Evolutionary conservation across 1,140 invertebrate genomes (phyloP).

Genomic region (Ceratosolen solmsi): DNA sequence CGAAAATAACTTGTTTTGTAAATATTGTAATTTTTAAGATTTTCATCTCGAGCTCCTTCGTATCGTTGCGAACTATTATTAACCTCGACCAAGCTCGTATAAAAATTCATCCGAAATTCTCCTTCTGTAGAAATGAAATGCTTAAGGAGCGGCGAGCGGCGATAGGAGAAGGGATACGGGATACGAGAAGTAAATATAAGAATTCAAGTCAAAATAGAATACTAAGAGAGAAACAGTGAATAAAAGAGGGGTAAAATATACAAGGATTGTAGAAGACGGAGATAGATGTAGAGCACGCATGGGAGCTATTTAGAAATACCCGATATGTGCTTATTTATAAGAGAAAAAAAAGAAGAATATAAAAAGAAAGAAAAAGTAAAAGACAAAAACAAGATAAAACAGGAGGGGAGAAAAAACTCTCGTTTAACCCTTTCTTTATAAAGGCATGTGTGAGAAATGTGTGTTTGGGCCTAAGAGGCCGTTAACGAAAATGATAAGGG

Average conservation of each 20-base stretch:
- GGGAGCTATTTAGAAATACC: slow-evolving; percentile 34
- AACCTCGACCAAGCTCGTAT: too few relatives aligned
- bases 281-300: slow-evolving; percentile 26
- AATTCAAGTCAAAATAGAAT: slow-evolving; percentile 39
- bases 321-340: neutral
- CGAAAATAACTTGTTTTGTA: slow-evolving; percentile 11
- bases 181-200: slow-evolving; percentile 28
- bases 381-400: too few relatives aligned
- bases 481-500: neutral
- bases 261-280: neutral
- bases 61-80: slow-evolving; percentile 21
- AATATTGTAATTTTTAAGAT: slow-evolving; percentile 20
- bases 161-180: neutral
- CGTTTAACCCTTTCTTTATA: neutral
- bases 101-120: slow-evolving; percentile 32
- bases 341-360: too few relatives aligned
- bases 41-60: neutral
- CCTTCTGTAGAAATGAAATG: slow-evolving; percentile 2
- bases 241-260: neutral
- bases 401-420: neutral
- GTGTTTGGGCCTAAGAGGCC: neutral
- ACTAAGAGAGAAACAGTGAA: slow-evolving; percentile 13
- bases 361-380: too few relatives aligned
- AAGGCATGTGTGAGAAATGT: neutral
- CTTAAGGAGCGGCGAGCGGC: neutral